Conservation (phyloP, 1,140 invertebrate species). For the Drosophila parabipectinata region DNA sequence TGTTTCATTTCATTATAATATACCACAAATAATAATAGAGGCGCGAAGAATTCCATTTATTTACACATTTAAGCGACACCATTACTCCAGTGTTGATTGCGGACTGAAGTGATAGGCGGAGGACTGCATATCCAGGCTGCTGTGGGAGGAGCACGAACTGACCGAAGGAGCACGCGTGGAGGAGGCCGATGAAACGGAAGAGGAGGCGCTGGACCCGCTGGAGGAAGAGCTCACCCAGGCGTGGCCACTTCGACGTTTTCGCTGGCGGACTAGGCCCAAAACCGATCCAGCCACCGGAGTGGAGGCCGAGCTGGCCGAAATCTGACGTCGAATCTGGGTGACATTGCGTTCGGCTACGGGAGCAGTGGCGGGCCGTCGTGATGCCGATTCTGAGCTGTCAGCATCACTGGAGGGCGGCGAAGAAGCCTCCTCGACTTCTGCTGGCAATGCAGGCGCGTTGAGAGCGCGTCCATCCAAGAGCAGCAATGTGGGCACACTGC, state of each 20-base stretch:
- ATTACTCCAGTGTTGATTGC: constrained; percentile 50
- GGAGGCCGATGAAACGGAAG: constrained; percentile 50
- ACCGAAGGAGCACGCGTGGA: constrained; percentile 61
- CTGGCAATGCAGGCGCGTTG: constrained; percentile 1
- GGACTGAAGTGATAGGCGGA: constrained; percentile 50
- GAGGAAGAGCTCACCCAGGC: constrained; percentile 68
- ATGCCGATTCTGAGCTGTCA: constrained; percentile 33
- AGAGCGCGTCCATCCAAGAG: constrained; percentile 81
- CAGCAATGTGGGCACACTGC: constrained; percentile 81
- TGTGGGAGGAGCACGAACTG: constrained; percentile 62
- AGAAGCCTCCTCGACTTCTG: constrained; percentile 32
- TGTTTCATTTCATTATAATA: neutral
- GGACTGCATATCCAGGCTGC: constrained; percentile 63
- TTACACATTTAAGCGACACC: too few relatives aligned
- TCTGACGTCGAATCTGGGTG: constrained; percentile 33
- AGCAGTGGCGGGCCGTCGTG: constrained; percentile 58
- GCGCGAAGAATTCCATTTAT: too few relatives aligned
- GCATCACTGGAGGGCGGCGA: constrained; percentile 67
- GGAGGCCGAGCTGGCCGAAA: constrained; percentile 14
- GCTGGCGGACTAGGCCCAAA: constrained; percentile 66
- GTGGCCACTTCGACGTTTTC: constrained; percentile 59
- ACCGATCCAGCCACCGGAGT: constrained; percentile 76
- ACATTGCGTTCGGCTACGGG: constrained; percentile 42
- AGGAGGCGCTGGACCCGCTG: constrained; percentile 48
- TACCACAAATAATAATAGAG: too few relatives aligned